Evolutionary conservation across 2,888 invertebrate species (phyloP), one percentile per base, ranked within the genome.

Genomic region (Nyleta sp.): DNA sequence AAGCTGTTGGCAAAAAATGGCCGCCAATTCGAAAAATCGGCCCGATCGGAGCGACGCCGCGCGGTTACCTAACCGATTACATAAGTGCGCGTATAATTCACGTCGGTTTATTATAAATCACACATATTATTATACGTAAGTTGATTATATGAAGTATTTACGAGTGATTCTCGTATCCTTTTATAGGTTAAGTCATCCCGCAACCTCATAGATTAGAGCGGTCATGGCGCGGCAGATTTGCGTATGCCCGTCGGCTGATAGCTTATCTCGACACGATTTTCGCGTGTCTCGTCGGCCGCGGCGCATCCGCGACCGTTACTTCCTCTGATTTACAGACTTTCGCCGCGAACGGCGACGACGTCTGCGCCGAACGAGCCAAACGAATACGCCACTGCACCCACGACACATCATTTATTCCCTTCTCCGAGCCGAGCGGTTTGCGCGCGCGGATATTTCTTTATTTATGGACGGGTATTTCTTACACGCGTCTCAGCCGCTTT

Each of bases 361-460:
- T 28, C 28, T 28, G 28, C 28, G 7, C 46, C 42, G 62, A 64
- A 64, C 59, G 57, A 40, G 28, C 59, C 74, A 62, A 74, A 72
- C 80, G 80, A 74, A 78, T 62, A 53, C 77, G 80, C 78, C 80
- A 82, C 85, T 85, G 84, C 86, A 84, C 86, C 86, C 85, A 86
- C 85, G 83, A 83, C 84, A 81, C 84, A 83, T 85, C 85, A 80
- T 83, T 84, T 84, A 81, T 83, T 82, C 83, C 83, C 80, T 81
- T 81, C 82, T 81, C 81, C 42, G 46, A 35, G 10, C 6, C 53
- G 55, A 33, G 28, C 42, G 42, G 18, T 17, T n/a, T 35, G 20
- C 38, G 42, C 68, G 68, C 70, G 59, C 62, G 71, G 77, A 79
- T 79, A 79, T 81, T 79, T 79, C 76, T 79, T 81, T 81, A 81